Base-by-base conservation (phyloP, 2,113 vertebrate genomes). In the Sorex araneus region DNA sequence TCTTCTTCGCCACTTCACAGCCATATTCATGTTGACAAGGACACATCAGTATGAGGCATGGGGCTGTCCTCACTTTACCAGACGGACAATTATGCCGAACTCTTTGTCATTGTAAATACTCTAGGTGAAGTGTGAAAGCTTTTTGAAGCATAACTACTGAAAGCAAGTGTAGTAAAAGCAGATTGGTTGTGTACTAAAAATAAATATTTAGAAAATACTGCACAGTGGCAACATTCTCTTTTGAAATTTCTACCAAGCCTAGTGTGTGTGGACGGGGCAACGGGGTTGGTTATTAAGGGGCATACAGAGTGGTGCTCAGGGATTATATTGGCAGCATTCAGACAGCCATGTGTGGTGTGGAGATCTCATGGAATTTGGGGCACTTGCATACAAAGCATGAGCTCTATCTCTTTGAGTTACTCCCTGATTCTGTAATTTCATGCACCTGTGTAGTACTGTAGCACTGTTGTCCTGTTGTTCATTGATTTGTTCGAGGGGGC, bases 31-130 rank as follows among this genome's bases (percentile, higher is more conserved):
- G 66, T 84, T 92, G 94, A 95, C 89, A 95, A 76, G 96, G 96
- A 97, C 95, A 97, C 76, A 94, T n/a, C n/a, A n/a, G n/a, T n/a
- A n/a, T n/a, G n/a, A n/a, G n/a, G n/a, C n/a, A n/a, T n/a, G n/a
- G n/a, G n/a, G n/a, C n/a, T n/a, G n/a, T n/a, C n/a, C n/a, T n/a
- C n/a, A n/a, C n/a, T n/a, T n/a, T n/a, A 95, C 95, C 93, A 94
- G 97, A 91, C 80, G 96, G 94, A 94, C 92, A 97, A 83, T 45
- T 81, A 94, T n/a, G n/a, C n/a, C n/a, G n/a, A n/a, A n/a, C n/a
- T n/a, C n/a, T n/a, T n/a, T n/a, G n/a, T n/a, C 78, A 96, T 90
- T 96, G 69, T 47, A 47, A 7, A 47, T 7, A 47, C 6, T 47
- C 45, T 71, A 91, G 89, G 75, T 96, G 82, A 86, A 97, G 96